Base-by-base conservation (phyloP, 2,113 vertebrate species). In the Phalacrocorax carbo region DNA sequence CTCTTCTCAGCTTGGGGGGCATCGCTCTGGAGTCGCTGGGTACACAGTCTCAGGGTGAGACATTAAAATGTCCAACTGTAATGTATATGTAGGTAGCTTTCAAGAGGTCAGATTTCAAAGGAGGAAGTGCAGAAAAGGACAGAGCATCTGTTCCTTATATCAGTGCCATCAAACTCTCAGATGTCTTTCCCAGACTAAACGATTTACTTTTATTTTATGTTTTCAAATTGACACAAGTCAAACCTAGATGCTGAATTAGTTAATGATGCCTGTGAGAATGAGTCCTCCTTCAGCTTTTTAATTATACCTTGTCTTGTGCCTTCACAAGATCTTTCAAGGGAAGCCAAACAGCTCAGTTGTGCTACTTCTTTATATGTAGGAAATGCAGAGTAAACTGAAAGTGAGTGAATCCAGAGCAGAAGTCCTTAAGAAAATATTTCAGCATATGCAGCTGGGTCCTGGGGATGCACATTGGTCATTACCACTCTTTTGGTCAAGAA, bases 181-280 rank as follows among this genome's bases (percentile, higher is more conserved):
- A 87, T 77, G 42, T 69, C 88, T 94, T 95, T 92, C 85, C 65
- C 75, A 98, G 92, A 91, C 79, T 94, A 94, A 93, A 94, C 49
- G 93, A 96, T 91, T 89, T 8, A 70, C 30, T 94, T 88, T 46
- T 36, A 90, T 92, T 88, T 90, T 73, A 8, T 75, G 48, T 83
- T 93, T 95, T 93, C 48, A 90, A 90, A 94, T 40, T 69, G n/a
- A 30, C 42, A 85, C 58, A 88, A 89, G 42, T 95, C 69, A 84
- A 94, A 93, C 65, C 40, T 94, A 64, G 66, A 84, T 44, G 52
- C 55, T 95, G 60, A 94, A 95, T 95, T 88, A 82, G 49, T 84
- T 80, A 90, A 61, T 42, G 55, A 82, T 88, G 65, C 48, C 70
- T 86, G 66, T 46, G 81, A 94, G 88, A 96, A 78, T 65, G 18